Evolutionary conservation across 53 echinoderm and acorn worm genomes (phyloP).

Genomic region (Apostichopus leukothele): DNA sequence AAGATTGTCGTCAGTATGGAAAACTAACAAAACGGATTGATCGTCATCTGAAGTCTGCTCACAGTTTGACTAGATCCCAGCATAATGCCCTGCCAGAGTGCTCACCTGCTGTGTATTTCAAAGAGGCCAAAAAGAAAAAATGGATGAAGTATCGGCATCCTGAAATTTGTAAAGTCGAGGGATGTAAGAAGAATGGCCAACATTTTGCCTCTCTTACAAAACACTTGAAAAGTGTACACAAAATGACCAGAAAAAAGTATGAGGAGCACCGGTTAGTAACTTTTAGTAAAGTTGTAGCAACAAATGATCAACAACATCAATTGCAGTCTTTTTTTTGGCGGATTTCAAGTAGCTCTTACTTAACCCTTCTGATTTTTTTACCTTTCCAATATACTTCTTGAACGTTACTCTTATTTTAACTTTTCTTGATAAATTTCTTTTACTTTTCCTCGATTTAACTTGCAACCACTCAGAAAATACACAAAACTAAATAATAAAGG

Average conservation of each 20-base stretch:
- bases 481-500: too few species aligned
- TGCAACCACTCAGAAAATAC: too few species aligned
- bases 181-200: conserved; percentile 22
- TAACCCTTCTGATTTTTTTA: too few species aligned
- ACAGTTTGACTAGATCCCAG: neutral
- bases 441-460: too few species aligned
- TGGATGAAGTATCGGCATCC: neutral
- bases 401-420: too few species aligned
- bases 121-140: conserved; percentile 2
- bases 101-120: too few species aligned
- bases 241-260: neutral
- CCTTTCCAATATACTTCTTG: too few species aligned
- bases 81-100: neutral
- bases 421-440: too few species aligned
- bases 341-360: too few species aligned
- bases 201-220: conserved; percentile 23
- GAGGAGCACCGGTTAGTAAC: neutral
- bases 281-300: neutral
- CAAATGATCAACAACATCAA: too few species aligned
- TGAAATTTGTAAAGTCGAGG: neutral
- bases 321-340: too few species aligned
- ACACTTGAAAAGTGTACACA: neutral
- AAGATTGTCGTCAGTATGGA: conserved; percentile 4
- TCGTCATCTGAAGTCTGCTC: neutral
- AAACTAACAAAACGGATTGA: conserved; percentile 6